Conservation (phyloP, 2,113 vertebrate species). For the Corythoichthys haematopterus region DNA sequence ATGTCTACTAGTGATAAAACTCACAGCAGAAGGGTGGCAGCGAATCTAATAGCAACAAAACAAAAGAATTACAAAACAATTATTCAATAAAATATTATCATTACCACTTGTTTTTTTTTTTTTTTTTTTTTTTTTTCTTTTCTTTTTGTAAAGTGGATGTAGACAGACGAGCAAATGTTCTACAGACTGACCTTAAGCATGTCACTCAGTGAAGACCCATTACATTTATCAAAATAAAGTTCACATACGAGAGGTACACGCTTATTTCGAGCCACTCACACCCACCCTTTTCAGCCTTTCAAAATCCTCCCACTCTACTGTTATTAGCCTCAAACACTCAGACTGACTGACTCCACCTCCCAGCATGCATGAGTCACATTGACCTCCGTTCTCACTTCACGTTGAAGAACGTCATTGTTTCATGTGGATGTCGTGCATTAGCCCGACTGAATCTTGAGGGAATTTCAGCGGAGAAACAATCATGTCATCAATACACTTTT, state of each 20-base stretch:
- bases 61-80: too few species aligned
- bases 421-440: slow-evolving; percentile 18
- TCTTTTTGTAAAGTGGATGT: neutral
- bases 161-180: slow-evolving; percentile 39
- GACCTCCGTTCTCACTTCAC: slow-evolving; percentile 42
- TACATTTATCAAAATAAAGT: slow-evolving; percentile 49
- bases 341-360: slow-evolving; percentile 51
- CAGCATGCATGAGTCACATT: slow-evolving; percentile 49
- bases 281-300: slow-evolving; percentile 50
- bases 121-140: too few species aligned
- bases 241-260: slow-evolving; percentile 13
- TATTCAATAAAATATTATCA: too few species aligned
- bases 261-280: slow-evolving; percentile 26
- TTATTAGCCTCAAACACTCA: slow-evolving; percentile 63
- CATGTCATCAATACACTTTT: slow-evolving; percentile 13
- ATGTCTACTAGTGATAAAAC: too few species aligned
- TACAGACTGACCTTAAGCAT: slow-evolving; percentile 27
- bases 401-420: slow-evolving; percentile 48
- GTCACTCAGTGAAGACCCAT: slow-evolving; percentile 42
- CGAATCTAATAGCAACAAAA: too few species aligned
- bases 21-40: too few species aligned
- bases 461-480: slow-evolving; percentile 4
- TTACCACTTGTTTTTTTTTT: too few species aligned
- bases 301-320: slow-evolving; percentile 62
- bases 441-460: slow-evolving; percentile 16